Conservation (phyloP, 2,888 invertebrate genomes). For the Hypena proboscidalis region DNA sequence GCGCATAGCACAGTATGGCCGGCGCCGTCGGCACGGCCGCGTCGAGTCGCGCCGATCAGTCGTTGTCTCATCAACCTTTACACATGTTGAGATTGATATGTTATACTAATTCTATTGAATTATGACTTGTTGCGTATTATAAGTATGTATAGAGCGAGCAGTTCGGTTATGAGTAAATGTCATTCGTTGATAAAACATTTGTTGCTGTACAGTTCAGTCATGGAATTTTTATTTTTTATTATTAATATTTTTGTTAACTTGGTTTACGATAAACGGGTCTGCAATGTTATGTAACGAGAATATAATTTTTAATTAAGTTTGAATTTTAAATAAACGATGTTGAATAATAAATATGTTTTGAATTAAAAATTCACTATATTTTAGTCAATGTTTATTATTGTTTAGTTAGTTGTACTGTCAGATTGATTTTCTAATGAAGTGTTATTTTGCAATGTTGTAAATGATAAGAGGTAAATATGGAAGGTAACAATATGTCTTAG, state of each 20-base stretch:
- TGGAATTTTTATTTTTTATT: slow-evolving; percentile 76
- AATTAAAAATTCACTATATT: slow-evolving; percentile 80
- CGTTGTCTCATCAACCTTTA: slow-evolving; percentile 81
- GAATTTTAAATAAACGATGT: slow-evolving; percentile 65
- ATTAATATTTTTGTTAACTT: slow-evolving; percentile 76
- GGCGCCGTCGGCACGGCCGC: too few relatives aligned
- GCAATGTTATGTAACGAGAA: slow-evolving; percentile 78
- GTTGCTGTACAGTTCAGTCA: slow-evolving; percentile 72
- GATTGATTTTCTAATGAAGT: slow-evolving; percentile 75
- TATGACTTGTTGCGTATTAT: slow-evolving; percentile 83
- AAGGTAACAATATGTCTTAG: slow-evolving; percentile 81
- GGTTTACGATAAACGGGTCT: slow-evolving; percentile 82
- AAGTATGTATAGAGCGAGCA: slow-evolving; percentile 61
- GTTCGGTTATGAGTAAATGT: slow-evolving; percentile 51
- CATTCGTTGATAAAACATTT: slow-evolving; percentile 57
- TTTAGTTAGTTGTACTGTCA: slow-evolving; percentile 74
- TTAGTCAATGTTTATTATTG: slow-evolving; percentile 80
- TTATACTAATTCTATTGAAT: slow-evolving; percentile 85
- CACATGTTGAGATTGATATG: slow-evolving; percentile 85
- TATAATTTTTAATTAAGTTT: slow-evolving; percentile 75
- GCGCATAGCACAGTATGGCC: slow-evolving; percentile 25
- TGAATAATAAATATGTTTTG: slow-evolving; percentile 67
- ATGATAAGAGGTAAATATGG: slow-evolving; percentile 76
- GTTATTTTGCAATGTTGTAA: slow-evolving; percentile 82
- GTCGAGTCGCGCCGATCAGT: slow-evolving; percentile 57